Percentiles rank a stretch among this genome's conserved stretches.
Conservation (phyloP, 2,113 vertebrate species). For the Ceyx margarethae region DNA sequence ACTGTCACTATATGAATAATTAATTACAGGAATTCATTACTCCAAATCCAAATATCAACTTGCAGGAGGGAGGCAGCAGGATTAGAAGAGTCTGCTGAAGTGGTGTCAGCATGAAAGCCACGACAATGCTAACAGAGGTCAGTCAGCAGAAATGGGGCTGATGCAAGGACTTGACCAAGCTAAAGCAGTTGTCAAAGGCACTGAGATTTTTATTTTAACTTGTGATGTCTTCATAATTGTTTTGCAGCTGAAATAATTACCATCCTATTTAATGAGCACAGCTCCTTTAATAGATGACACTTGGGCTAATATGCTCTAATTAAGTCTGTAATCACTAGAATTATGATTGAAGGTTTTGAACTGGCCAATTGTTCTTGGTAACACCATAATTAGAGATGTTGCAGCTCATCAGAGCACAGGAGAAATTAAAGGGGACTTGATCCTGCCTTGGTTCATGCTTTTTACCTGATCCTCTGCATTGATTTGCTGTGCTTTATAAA, state of each 20-base stretch:
- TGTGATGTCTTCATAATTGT: neutral
- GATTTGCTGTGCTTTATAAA: neutral
- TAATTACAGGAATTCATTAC: neutral
- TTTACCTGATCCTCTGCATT: neutral
- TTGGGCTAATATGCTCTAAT: conserved; percentile 11
- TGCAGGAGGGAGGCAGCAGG: neutral
- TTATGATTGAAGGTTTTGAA: neutral
- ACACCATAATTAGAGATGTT: neutral
- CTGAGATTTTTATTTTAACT: neutral
- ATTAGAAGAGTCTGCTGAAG: neutral
- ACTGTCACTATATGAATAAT: neutral
- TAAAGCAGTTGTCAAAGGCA: neutral
- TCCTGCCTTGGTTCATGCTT: neutral
- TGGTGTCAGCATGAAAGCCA: fast-evolving
- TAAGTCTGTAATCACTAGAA: neutral
- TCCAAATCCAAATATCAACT: neutral
- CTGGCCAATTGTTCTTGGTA: fast-evolving
- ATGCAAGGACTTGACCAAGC: neutral
- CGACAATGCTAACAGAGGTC: neutral
- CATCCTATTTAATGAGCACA: neutral
- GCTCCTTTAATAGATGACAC: neutral
- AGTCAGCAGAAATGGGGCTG: fast-evolving
- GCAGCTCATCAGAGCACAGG: neutral
- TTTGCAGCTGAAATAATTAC: conserved; percentile 16
- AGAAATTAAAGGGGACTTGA: neutral